Evolutionary conservation across 1,140 invertebrate species (phyloP), one percentile per base, ranked within the genome.

Genomic region (Orius insidiosus): DNA sequence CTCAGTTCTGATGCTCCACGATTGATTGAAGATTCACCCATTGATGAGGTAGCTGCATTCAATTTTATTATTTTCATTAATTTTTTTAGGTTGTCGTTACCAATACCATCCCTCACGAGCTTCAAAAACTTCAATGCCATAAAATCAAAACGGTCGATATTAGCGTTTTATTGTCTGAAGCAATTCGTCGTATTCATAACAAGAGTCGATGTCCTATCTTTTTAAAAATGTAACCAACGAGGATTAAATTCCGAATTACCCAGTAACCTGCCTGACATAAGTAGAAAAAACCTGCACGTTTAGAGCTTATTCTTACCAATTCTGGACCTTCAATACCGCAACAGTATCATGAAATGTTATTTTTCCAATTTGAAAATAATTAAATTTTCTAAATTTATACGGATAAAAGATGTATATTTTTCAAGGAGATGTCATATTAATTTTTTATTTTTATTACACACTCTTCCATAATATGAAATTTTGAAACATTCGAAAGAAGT

Each of bases 91-190:
- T 98, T 33, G 93, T 99, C 18, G 94, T 99, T 9, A 98, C 95
- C 36, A 99, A 98, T 66, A 98, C 94, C 10, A 86, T 98, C 53
- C 95, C 95, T 24, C 94, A 98, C 61, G 94, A 98, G 59, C 70
- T 96, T 3, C 92, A 98, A 68, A 98, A 97, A 63, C 84, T 97
- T 79, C 89, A 96, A 62, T 98, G 93, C 60, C 85, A 90, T 61
- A 98, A 98, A 70, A 98, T 98, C 53, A 97, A n/a, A 68, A 98
- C 93, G 0, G 92, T 98, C 1, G 90, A 98, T 65, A 95, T 98
- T 62, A 95, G 89, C 55, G 77, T 94, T 54, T n/a, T 98, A 46
- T 68, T 98, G 39, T 85, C 88, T 13, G 94, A 98, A 68, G 90
- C 92, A 13, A 98, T 98, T 55, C 74, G 94, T 6, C 78, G 94